These are phyloP conservation scores for Hypotaenidia okinawae DNA, from an alignment of 2,797 vertebrate species.

Conservation along the genomic window DNA sequence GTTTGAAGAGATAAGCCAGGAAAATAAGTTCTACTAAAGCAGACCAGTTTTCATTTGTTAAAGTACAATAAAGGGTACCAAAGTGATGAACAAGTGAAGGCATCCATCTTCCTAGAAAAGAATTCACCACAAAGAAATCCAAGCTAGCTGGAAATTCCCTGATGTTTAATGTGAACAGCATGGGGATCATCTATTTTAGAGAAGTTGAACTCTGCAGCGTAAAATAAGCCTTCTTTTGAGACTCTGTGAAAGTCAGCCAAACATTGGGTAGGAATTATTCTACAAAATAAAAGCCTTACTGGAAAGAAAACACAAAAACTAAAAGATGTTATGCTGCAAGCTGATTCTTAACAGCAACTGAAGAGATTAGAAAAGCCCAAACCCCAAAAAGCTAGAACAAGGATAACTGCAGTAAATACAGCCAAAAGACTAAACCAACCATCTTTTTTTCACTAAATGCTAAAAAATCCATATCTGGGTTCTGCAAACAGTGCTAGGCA, in stretches of 20 bases:
- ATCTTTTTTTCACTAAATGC: background rate
- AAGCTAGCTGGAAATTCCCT: conserved; percentile 24
- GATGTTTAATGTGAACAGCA: conserved; percentile 16
- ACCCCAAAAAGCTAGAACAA: background rate
- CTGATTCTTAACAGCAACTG: background rate
- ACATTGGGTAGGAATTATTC: background rate
- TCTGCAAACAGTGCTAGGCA: background rate
- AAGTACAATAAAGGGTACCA: background rate
- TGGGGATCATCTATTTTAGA: background rate
- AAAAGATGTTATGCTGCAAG: background rate
- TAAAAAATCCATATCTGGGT: background rate
- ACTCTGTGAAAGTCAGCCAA: conserved; percentile 14
- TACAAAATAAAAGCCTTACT: conserved; percentile 27
- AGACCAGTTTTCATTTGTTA: conserved; percentile 2
- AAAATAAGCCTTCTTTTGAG: background rate
- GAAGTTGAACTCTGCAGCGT: background rate
- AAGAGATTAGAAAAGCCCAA: background rate
- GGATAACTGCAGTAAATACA: background rate
- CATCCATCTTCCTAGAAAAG: background rate
- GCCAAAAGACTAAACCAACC: background rate
- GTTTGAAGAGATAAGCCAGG: conserved; percentile 24
- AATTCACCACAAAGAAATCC: background rate
- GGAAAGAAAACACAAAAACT: background rate
- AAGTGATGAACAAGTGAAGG: background rate
- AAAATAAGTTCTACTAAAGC: conserved; percentile 2